Base-by-base conservation (phyloP, 2,888 invertebrate species). In the Sialis fuliginosa region DNA sequence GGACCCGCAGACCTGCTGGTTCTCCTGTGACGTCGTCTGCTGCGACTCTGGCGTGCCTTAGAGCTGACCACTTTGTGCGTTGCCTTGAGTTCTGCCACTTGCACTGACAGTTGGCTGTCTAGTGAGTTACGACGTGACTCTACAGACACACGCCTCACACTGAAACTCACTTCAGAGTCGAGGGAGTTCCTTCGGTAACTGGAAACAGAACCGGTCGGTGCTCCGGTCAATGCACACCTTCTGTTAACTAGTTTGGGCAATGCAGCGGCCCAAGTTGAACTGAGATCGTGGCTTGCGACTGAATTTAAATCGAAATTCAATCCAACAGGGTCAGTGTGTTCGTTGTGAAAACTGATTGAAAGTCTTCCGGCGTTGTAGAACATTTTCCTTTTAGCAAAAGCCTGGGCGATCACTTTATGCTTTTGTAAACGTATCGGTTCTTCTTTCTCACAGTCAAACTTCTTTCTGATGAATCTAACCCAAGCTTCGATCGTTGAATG, bases 261-360 rank as follows among this genome's bases (percentile, higher is more conserved):
- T 52, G 89, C 88, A 46, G 87, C 88, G 39, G 88, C 89, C 88
- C 91, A 93, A 1, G 89, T 86, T 1, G 92, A 89, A 48, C 90
- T 90, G 45, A 93, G 72, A 56, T 89, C 88, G 53, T 82, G 82
- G 49, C 86, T 85, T 46, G 80, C 84, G 7, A 70, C 73, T 43
- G 77, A 76, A 58, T 84, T 82, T 43, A 81, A 57, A 56, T 80
- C 79, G 53, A 81, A 79, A 56, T 79, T 77, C 39, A 88, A 65
- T 3, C 86, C 88, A 7, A 93, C 84, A 7, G 95, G 95, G 69
- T 95, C 95, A 51, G 88, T 87, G 54, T 90, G 82, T 4, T 82
- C 80, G 53, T 87, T 87, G 51, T 83, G 82, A 52, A 91, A 80
- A 52, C 86, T 88, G 58, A 93, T 83, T 41, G 92, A 92, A 41